phyloP scores from a whole-genome alignment of 2,888 invertebrate species.

The Reticulitermes lucifugus region DNA sequence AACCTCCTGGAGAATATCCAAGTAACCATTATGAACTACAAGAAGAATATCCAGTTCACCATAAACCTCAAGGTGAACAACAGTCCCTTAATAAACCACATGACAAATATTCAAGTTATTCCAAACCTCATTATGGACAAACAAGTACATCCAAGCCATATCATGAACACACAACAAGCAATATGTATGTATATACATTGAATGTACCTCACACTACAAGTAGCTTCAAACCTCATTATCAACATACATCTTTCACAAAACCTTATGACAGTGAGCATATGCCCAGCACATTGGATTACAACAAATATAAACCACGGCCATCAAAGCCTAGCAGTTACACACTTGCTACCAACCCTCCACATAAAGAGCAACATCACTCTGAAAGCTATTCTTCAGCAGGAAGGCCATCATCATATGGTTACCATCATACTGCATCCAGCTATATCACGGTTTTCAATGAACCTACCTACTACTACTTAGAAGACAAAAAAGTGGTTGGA shows the following conservation, averaged over 20 bases:
- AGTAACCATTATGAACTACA: background rate
- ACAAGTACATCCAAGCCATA: slow-evolving; percentile 16
- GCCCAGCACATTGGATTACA: slow-evolving; percentile 33
- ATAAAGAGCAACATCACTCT: background rate
- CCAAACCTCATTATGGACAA: slow-evolving; percentile 14
- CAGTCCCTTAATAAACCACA: background rate
- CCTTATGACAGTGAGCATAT: background rate
- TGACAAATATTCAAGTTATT: slow-evolving; percentile 11
- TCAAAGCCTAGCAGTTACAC: slow-evolving; percentile 8
- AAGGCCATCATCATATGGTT: background rate
- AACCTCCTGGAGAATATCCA: background rate
- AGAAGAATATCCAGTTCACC: background rate
- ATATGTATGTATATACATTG: slow-evolving; percentile 3
- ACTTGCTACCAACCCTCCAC: background rate
- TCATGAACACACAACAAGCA: slow-evolving; percentile 26
- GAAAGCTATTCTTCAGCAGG: background rate
- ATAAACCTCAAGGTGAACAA: background rate
- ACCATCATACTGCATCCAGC: slow-evolving; percentile 22
- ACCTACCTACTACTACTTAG: slow-evolving; percentile 36
- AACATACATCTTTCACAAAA: background rate
- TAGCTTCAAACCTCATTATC: background rate
- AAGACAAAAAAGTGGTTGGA: background rate
- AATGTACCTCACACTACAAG: background rate
- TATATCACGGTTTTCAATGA: slow-evolving; percentile 43
- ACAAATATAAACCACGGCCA: slow-evolving; percentile 28